A percentile compares a stretch with the other conserved stretches of the same genome.
Conservation (phyloP, 2,797 vertebrate genomes). For the Sebastes vulpes region DNA sequence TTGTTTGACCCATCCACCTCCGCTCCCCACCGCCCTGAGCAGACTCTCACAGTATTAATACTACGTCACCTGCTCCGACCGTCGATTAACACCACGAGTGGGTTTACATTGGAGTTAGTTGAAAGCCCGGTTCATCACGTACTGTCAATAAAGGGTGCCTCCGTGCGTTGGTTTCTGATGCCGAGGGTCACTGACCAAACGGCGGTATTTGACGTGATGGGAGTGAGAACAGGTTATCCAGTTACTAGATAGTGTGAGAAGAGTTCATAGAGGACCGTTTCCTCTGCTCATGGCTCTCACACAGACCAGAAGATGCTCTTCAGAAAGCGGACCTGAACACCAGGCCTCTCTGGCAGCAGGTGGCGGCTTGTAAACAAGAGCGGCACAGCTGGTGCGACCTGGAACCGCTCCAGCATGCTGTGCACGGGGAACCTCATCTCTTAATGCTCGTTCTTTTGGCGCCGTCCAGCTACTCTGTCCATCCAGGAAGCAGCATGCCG, state of each 20-base stretch:
- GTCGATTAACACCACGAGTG: too few relatives aligned
- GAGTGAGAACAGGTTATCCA: too few relatives aligned
- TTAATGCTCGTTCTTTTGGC: conserved; percentile 67
- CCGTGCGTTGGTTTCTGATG: too few relatives aligned
- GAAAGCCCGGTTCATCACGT: too few relatives aligned
- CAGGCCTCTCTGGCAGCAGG: conserved; percentile 65
- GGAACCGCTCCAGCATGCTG: conserved; percentile 73
- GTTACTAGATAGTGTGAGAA: background rate
- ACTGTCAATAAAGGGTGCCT: too few relatives aligned
- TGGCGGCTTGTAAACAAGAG: conserved; percentile 74
- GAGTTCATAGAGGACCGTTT: background rate
- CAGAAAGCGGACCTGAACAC: conserved; percentile 21
- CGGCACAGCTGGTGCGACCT: conserved; percentile 73
- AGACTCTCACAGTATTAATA: too few relatives aligned
- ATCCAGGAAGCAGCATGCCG: conserved; percentile 29
- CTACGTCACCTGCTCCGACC: too few relatives aligned
- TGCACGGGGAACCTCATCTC: conserved; percentile 61
- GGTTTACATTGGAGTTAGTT: too few relatives aligned
- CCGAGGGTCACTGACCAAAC: too few relatives aligned
- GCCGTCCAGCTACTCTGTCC: conserved; percentile 29
- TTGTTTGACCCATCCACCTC: too few relatives aligned
- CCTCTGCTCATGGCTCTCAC: background rate
- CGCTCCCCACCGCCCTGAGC: fast-evolving
- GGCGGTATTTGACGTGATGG: too few relatives aligned
- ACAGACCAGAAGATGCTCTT: conserved; percentile 26